These are phyloP conservation scores for Noctua janthina DNA, from an alignment of 2,888 invertebrate species.

Conservation along the genomic window DNA sequence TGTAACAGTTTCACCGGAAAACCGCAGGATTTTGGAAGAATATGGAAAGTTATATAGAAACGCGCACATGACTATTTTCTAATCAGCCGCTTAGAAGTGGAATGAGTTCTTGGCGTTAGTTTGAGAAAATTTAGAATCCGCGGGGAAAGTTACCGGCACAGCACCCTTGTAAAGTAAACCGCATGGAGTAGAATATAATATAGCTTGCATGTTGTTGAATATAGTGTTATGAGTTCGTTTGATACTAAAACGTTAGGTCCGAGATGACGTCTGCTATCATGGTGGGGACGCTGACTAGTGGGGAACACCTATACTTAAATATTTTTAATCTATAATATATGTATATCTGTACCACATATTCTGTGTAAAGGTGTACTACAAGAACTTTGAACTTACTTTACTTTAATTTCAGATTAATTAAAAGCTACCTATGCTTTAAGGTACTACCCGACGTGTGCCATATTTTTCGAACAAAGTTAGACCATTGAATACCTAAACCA, in stretches of 20 bases:
- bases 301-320: not conserved
- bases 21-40: not conserved
- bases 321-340: not conserved
- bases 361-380: not conserved
- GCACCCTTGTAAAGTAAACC: not conserved
- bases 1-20: not conserved
- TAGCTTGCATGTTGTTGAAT: too few relatives aligned
- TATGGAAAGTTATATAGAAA: not conserved
- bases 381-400: not conserved
- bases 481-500: not conserved
- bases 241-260: not conserved
- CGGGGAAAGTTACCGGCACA: not conserved
- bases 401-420: not conserved
- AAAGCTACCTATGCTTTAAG: conserved; percentile 72
- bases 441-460: conserved; percentile 68
- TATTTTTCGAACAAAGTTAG: not conserved
- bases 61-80: not conserved
- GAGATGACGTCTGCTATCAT: not conserved
- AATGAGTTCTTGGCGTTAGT: not conserved
- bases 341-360: not conserved
- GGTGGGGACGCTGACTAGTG: not conserved
- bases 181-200: not conserved
- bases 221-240: too few relatives aligned
- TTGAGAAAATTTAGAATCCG: not conserved
- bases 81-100: not conserved